Conservation (phyloP, 2,888 invertebrate genomes). For the Polydrusus pterygomalis region DNA sequence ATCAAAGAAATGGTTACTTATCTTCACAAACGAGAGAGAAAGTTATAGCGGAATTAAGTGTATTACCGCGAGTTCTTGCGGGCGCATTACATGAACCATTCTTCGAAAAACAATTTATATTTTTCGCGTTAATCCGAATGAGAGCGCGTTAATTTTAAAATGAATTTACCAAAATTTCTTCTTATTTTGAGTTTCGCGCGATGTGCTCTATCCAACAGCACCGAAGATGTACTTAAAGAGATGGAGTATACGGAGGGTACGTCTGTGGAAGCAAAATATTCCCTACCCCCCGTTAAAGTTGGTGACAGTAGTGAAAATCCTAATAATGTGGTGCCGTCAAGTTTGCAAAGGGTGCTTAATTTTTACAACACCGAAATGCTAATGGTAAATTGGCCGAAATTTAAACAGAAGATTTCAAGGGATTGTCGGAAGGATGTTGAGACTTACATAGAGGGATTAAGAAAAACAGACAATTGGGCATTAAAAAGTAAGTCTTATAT, state of each 20-base stretch:
- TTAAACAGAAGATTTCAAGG: conserved; percentile 72
- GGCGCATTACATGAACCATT: conserved; percentile 24
- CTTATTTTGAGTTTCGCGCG: conserved; percentile 24
- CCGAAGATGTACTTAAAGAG: conserved; percentile 54
- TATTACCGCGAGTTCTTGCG: conserved; percentile 29
- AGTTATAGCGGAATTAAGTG: conserved; percentile 55
- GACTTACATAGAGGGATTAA: conserved; percentile 77
- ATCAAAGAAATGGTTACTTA: conserved; percentile 61
- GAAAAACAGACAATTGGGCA: conserved; percentile 79
- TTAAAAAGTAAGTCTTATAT: conserved; percentile 85
- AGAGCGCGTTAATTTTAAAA: conserved; percentile 9
- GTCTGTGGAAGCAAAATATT: conserved; percentile 61
- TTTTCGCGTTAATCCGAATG: conserved; percentile 11
- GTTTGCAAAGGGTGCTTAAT: conserved; percentile 75
- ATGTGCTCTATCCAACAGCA: conserved; percentile 32
- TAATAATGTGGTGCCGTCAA: conserved; percentile 41
- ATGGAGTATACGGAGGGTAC: conserved; percentile 64
- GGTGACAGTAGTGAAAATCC: conserved; percentile 60
- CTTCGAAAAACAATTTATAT: conserved; percentile 9
- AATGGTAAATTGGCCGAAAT: conserved; percentile 75
- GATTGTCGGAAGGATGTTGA: conserved; percentile 77
- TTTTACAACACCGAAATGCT: conserved; percentile 76
- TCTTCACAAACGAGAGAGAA: conserved; percentile 60
- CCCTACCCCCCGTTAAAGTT: conserved; percentile 61
- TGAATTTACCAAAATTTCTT: conserved; percentile 18